These are phyloP conservation scores for Eubasilissa regina DNA, from an alignment of 1,140 invertebrate genomes.

Conservation along the genomic window DNA sequence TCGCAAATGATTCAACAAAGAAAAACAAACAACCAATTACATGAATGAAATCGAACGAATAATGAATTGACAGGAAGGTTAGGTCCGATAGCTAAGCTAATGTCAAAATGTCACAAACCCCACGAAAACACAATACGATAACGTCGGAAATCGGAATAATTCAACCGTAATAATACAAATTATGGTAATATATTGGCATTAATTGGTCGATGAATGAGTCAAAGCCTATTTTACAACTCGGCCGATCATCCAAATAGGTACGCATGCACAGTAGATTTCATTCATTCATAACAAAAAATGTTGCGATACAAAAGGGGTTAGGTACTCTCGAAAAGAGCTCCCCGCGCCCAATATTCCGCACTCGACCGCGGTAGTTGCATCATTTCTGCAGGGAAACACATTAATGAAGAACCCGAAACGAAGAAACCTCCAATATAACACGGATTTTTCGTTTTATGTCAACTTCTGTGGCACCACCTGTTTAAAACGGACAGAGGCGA, in stretches of 20 bases:
- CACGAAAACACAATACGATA: slow-evolving; percentile 16
- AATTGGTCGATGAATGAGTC: slow-evolving; percentile 43
- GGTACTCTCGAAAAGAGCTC: slow-evolving; percentile 12
- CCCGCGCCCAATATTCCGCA: slow-evolving; percentile 5
- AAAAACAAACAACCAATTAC: slow-evolving; percentile 32
- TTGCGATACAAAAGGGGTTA: slow-evolving; percentile 41
- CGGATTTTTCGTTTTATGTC: slow-evolving; percentile 46
- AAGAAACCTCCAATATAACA: not conserved
- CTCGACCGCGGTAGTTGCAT: not conserved
- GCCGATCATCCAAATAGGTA: slow-evolving; percentile 19
- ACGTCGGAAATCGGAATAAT: not conserved
- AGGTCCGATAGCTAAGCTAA: slow-evolving; percentile 30
- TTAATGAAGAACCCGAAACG: not conserved
- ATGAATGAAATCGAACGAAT: slow-evolving; percentile 26
- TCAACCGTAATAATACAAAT: slow-evolving; percentile 29
- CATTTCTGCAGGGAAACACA: slow-evolving; percentile 29
- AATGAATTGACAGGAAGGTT: slow-evolving; percentile 49
- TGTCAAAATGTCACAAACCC: slow-evolving; percentile 41
- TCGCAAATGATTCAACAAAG: slow-evolving; percentile 20
- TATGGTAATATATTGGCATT: slow-evolving; percentile 46
- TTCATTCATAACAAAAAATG: slow-evolving; percentile 54
- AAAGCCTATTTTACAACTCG: slow-evolving; percentile 49
- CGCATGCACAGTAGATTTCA: slow-evolving; percentile 36
- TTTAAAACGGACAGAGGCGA: slow-evolving; percentile 41
- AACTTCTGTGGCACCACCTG: slow-evolving; percentile 52